Evolutionary conservation across 2,888 invertebrate genomes (phyloP), one percentile per base, ranked within the genome.

Genomic region (Clanis bilineata): DNA sequence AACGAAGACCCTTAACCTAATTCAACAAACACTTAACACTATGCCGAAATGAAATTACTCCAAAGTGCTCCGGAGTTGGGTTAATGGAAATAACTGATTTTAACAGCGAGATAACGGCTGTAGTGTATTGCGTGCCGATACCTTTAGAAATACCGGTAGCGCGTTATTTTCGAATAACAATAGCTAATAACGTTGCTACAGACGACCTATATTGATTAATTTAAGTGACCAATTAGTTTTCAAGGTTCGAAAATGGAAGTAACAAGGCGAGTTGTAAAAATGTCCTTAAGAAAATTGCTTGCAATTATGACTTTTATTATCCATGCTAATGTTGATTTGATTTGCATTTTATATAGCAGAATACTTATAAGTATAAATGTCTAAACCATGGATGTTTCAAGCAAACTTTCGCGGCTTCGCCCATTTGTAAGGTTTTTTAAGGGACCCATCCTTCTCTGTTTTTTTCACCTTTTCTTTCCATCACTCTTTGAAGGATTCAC

Each of bases 21-120:
- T 47, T 25, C 9, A 15, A 28, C 21, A 47, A 22, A 23, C 28
- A 32, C 51, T 18, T 51, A 51, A 51, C 51, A 51, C 15, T 32
- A 32, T 10, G 22, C 18, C 32, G 15, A 51, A 51, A 51, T 32
- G 6, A 3, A 51, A 51, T 51, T 51, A 51, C 7, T 28, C 51
- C 51, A 32, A 51, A 51, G 51, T 51, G 51, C 32, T 51, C 28
- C 18, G 18, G 18, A 44, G 68, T 62, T 6, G 41, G 18, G 65
- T 69, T 73, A 74, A 76, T 72, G 76, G 71, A 71, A 73, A 71
- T 74, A 73, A 74, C 72, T 71, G 79, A 79, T 79, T 77, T 72
- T 70, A 74, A 74, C 72, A 74, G 60, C 44, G 58, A 65, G 76
- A 79, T 77, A 76, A 51, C 18, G 2, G 32, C 4, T 32, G 1